Conservation (phyloP, 2,888 invertebrate genomes). For the Drosophila quinaria region DNA sequence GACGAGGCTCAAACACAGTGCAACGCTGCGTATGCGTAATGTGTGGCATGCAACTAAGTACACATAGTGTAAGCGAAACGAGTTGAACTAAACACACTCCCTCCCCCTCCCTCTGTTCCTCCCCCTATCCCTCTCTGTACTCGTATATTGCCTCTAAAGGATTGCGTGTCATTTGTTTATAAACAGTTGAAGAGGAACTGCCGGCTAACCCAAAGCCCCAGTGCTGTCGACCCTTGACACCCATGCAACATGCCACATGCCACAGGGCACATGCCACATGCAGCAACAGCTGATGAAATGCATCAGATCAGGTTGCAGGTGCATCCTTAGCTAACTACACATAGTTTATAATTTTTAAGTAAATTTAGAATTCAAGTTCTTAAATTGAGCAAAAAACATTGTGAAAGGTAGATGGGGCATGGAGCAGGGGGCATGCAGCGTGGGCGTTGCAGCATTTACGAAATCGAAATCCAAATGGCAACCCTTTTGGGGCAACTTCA, state of each 20-base stretch:
- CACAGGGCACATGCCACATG: slow-evolving; percentile 1
- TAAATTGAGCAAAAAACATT: not conserved
- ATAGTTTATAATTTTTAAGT: slow-evolving; percentile 2
- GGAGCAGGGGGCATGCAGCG: slow-evolving; percentile 4
- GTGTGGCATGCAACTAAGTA: slow-evolving; percentile 55
- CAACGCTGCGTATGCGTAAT: slow-evolving; percentile 73
- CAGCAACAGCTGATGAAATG: slow-evolving; percentile 43
- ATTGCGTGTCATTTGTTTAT: slow-evolving; percentile 84
- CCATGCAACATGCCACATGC: slow-evolving; percentile 34
- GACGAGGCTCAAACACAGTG: slow-evolving; percentile 6
- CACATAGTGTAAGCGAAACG: slow-evolving; percentile 24
- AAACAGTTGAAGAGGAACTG: slow-evolving; percentile 69
- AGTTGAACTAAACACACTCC: slow-evolving; percentile 32
- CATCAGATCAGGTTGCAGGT: slow-evolving; percentile 18
- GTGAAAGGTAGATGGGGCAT: not conserved
- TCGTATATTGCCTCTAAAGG: slow-evolving; percentile 58
- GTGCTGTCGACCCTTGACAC: slow-evolving; percentile 61
- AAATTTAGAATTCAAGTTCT: not conserved
- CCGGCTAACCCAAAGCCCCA: slow-evolving; percentile 63
- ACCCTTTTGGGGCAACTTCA: slow-evolving; percentile 49
- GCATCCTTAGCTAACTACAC: slow-evolving; percentile 24
- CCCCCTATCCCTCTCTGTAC: slow-evolving; percentile 14
- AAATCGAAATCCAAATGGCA: slow-evolving; percentile 52
- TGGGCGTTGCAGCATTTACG: slow-evolving; percentile 22
- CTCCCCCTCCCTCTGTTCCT: not conserved